A percentile compares a stretch with the other conserved stretches of the same genome.
phyloP scores from a whole-genome alignment of 2,888 invertebrate genomes.

The Lordiphosa fenestrarum region DNA sequence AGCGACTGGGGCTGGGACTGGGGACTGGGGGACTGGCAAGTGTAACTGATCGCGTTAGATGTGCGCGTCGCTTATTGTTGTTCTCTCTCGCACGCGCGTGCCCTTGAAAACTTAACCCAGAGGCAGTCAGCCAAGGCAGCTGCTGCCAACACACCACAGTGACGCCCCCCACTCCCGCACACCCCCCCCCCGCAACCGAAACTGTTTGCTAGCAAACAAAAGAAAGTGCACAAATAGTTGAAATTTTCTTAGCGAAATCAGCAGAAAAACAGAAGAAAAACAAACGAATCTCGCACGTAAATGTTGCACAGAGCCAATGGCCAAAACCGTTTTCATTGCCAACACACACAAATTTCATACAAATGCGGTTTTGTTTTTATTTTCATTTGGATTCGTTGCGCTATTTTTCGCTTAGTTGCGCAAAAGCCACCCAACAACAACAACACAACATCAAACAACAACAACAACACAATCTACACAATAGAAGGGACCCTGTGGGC shows the following conservation, averaged over 20 bases:
- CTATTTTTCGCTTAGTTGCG: slow-evolving; percentile 41
- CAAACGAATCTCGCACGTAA: slow-evolving; percentile 51
- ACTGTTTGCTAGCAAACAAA: slow-evolving; percentile 68
- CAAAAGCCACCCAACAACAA: slow-evolving; percentile 34
- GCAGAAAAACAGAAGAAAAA: slow-evolving; percentile 35
- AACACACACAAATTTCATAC: slow-evolving; percentile 51
- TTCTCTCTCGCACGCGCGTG: slow-evolving; percentile 55
- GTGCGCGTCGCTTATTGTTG: slow-evolving; percentile 30
- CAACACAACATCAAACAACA: slow-evolving; percentile 17
- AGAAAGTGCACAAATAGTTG: slow-evolving; percentile 71
- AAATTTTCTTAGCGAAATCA: slow-evolving; percentile 55
- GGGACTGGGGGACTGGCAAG: slow-evolving; percentile 36
- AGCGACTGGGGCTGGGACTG: slow-evolving; percentile 13
- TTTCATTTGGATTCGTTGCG: slow-evolving; percentile 25
- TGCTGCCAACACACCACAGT: slow-evolving; percentile 33
- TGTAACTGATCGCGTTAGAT: slow-evolving; percentile 63
- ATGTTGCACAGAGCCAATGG: slow-evolving; percentile 43
- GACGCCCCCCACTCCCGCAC: neutral
- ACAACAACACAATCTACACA: slow-evolving; percentile 4
- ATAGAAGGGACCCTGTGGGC: slow-evolving; percentile 5
- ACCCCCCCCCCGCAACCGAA: slow-evolving; percentile 13
- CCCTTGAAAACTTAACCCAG: slow-evolving; percentile 72
- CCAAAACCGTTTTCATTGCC: slow-evolving; percentile 61
- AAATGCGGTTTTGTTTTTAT: slow-evolving; percentile 40
- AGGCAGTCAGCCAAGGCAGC: slow-evolving; percentile 43